A percentile compares a stretch with the other conserved stretches of the same genome.
phyloP scores from a whole-genome alignment of 2,888 invertebrate genomes.

The Ommatoiulus sabulosus region DNA sequence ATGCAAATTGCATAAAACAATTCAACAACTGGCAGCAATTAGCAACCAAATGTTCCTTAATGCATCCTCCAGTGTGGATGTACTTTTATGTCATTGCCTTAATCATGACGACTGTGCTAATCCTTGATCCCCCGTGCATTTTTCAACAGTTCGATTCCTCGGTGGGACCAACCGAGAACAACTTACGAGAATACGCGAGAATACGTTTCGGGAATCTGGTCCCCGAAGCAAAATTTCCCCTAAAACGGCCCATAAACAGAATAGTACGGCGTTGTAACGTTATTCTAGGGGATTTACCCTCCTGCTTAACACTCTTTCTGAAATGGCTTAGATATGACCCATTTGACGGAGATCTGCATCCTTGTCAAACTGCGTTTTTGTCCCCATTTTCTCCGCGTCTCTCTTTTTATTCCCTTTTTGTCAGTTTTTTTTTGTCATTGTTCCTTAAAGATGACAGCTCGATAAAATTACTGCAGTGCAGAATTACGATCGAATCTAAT shows the following conservation, averaged over 20 bases:
- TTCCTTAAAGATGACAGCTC: constrained; percentile 12
- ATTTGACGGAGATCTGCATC: constrained; percentile 12
- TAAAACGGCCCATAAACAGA: not conserved
- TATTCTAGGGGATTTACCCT: not conserved
- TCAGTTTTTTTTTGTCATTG: not conserved
- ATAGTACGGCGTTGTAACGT: not conserved
- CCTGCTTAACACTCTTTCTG: not conserved
- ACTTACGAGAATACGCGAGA: not conserved
- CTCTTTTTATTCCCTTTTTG: constrained; percentile 4
- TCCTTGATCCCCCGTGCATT: too few species aligned
- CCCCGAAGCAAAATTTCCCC: not conserved
- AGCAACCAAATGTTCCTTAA: too few species aligned
- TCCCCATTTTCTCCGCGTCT: constrained; percentile 2
- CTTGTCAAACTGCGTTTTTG: constrained; percentile 12
- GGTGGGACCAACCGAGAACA: not conserved
- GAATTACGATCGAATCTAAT: constrained; percentile 10
- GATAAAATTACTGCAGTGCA: constrained; percentile 12
- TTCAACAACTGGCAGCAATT: too few species aligned
- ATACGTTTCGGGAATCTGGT: not conserved
- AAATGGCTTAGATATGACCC: constrained; percentile 19
- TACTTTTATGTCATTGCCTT: too few species aligned
- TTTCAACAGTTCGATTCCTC: too few species aligned
- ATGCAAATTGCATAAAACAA: too few species aligned
- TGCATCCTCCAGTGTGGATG: too few species aligned
- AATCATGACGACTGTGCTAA: too few species aligned